Percentiles rank a stretch among this genome's conserved stretches.
Conservation (phyloP, 2,797 vertebrate species). For the Coccyzus lansbergi region DNA sequence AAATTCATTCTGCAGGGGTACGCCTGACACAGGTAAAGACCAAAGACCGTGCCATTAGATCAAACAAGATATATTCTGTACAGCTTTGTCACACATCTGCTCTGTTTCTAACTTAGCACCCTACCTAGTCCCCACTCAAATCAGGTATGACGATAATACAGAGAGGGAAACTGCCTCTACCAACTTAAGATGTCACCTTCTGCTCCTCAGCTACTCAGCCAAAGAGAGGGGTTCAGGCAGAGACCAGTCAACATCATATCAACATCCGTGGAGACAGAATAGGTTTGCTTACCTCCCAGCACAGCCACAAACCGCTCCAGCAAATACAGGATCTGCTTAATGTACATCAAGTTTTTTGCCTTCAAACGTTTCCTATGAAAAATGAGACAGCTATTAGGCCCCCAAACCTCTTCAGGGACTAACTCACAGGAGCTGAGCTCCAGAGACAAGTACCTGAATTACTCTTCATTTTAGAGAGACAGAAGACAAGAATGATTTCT, state of each 20-base stretch:
- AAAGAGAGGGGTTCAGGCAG: neutral
- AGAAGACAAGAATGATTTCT: neutral
- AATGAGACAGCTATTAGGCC: neutral
- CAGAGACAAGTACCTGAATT: neutral
- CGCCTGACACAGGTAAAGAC: neutral
- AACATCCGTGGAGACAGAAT: accelerated
- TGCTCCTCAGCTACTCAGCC: neutral
- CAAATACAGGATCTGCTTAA: constrained; percentile 95
- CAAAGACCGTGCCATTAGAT: neutral
- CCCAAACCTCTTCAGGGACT: neutral
- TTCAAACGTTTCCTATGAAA: constrained; percentile 88
- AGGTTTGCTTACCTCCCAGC: constrained; percentile 86
- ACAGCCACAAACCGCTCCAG: constrained; percentile 86
- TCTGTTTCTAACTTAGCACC: neutral
- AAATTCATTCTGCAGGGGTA: neutral
- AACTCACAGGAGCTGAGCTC: neutral
- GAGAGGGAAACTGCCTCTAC: neutral
- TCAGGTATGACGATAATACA: neutral
- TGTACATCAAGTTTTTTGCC: constrained; percentile 97
- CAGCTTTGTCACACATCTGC: neutral
- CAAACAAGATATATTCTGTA: neutral
- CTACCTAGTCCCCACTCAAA: neutral
- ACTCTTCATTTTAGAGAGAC: neutral
- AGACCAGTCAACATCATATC: neutral
- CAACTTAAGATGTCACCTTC: neutral